A percentile compares a stretch with the other conserved stretches of the same genome.
Evolutionary conservation across 2,888 invertebrate species (phyloP).

Genomic region (Tipula vernalis): DNA sequence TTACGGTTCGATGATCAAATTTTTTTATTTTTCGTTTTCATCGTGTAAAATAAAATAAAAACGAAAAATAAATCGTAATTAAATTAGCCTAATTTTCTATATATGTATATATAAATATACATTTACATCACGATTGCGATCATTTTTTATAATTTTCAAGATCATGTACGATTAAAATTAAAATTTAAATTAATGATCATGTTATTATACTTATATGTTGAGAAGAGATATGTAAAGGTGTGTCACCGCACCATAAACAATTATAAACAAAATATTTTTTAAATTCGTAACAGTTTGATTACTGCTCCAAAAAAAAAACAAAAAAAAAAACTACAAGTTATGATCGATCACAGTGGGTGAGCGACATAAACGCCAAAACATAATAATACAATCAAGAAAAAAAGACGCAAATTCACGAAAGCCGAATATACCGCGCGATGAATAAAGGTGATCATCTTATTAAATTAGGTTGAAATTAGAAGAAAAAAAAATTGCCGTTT

Average conservation of each 20-base stretch:
- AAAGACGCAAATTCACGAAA: neutral
- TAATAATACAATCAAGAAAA: neutral
- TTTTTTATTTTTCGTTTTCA: neutral
- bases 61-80: neutral
- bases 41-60: neutral
- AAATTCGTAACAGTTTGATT: neutral
- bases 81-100: neutral
- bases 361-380: slow-evolving; percentile 4
- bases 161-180: neutral
- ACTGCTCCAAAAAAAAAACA: neutral
- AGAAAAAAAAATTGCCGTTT: neutral
- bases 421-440: neutral
- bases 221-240: neutral
- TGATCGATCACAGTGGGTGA: neutral
- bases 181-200: neutral
- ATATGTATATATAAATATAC: neutral
- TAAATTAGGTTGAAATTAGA: neutral
- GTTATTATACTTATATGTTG: neutral
- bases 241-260: neutral
- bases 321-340: neutral
- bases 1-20: neutral
- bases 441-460: neutral
- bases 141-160: neutral
- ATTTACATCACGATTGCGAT: neutral
- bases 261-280: neutral